Percentiles rank a stretch among this genome's conserved stretches.
Conservation (phyloP, 2,113 vertebrate species). For the Terrapene triunguis region DNA sequence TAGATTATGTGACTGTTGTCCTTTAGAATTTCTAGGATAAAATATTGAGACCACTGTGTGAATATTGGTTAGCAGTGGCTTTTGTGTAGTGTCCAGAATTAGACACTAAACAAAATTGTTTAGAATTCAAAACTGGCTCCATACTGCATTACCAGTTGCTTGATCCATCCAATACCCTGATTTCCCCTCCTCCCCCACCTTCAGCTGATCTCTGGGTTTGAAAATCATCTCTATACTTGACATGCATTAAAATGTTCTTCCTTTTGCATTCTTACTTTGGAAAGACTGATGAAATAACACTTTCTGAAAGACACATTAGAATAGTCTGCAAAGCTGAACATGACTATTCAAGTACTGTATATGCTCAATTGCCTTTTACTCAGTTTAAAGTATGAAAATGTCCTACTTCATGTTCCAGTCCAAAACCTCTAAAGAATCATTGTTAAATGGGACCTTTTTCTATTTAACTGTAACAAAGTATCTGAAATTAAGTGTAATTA, state of each 20-base stretch:
- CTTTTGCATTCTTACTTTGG: background rate
- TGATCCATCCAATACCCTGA: background rate
- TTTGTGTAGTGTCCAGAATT: background rate
- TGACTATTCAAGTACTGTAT: background rate
- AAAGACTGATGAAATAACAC: background rate
- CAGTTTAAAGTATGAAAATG: background rate
- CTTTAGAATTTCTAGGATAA: background rate
- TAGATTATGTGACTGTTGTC: rapidly evolving
- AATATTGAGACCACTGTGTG: rapidly evolving
- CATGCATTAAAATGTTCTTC: background rate
- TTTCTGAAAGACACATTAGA: background rate
- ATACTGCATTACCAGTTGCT: background rate
- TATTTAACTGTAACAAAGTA: background rate
- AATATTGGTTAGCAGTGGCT: rapidly evolving
- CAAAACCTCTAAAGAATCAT: background rate
- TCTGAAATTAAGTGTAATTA: conserved; percentile 12
- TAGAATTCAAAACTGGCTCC: background rate
- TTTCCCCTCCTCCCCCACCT: background rate
- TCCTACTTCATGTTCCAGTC: background rate
- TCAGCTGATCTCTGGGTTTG: background rate
- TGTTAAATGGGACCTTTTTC: background rate
- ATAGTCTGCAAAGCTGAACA: background rate
- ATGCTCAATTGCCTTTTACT: rapidly evolving
- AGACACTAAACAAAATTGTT: no score
- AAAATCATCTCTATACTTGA: background rate